Conservation (phyloP, 1,140 invertebrate species). For the Zelostemma sp. region DNA sequence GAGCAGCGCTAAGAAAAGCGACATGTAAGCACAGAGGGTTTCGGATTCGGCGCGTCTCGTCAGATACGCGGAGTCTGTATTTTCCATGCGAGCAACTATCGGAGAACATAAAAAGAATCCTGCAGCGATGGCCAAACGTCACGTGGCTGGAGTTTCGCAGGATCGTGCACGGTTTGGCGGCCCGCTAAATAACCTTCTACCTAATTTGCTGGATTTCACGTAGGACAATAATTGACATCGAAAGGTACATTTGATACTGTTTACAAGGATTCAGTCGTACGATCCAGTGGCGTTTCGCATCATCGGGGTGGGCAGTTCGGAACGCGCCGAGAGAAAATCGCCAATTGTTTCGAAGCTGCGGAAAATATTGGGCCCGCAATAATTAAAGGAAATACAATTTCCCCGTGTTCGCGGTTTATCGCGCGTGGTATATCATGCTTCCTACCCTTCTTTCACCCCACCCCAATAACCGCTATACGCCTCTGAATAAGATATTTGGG, state of each 20-base stretch:
- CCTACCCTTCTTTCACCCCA: conserved; percentile 21
- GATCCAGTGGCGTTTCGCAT: background rate
- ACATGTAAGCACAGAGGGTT: conserved; percentile 57
- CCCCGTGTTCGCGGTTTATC: background rate
- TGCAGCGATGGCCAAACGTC: conserved; percentile 60
- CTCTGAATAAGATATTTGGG: conserved; percentile 40
- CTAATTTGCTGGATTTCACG: conserved; percentile 20
- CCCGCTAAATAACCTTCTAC: conserved; percentile 14
- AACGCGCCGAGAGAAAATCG: background rate
- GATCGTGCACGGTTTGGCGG: conserved; percentile 52
- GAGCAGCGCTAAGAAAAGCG: conserved; percentile 50
- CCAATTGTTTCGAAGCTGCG: background rate
- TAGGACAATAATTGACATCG: conserved; percentile 8
- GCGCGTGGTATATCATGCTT: conserved; percentile 6
- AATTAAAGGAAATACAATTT: background rate
- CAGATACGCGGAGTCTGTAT: conserved; percentile 21
- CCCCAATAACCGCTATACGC: conserved; percentile 41
- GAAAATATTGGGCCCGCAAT: background rate
- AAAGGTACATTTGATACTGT: conserved; percentile 14
- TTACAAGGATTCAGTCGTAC: conserved; percentile 17
- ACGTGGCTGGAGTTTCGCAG: conserved; percentile 56
- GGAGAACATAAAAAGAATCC: conserved; percentile 47
- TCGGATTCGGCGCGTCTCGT: conserved; percentile 18
- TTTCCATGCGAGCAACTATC: conserved; percentile 56
- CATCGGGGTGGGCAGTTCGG: background rate